These are phyloP conservation scores for Sinohyriopsis cumingii DNA, from an alignment of 2,888 invertebrate genomes.

Conservation along the genomic window DNA sequence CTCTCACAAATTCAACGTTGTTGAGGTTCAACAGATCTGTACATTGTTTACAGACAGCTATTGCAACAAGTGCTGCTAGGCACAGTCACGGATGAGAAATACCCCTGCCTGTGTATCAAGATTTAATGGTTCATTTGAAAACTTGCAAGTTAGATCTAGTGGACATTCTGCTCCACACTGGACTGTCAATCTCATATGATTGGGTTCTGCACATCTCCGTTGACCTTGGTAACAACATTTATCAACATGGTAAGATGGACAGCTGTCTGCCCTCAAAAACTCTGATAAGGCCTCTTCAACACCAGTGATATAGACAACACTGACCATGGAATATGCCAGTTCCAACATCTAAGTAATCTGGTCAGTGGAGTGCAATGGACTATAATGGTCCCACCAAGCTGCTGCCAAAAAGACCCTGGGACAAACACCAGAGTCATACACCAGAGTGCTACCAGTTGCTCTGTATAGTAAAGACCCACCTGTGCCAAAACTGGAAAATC, in stretches of 20 bases:
- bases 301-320: constrained; percentile 23
- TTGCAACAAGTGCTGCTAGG: not conserved
- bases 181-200: constrained; percentile 29
- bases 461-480: no score
- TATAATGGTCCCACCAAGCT: not conserved
- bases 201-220: constrained; percentile 19
- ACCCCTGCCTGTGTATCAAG: constrained; percentile 21
- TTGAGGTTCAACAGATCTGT: constrained; percentile 11
- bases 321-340: constrained; percentile 21
- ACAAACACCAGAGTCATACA: not conserved
- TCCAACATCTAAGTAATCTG: constrained; percentile 11
- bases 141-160: constrained; percentile 16
- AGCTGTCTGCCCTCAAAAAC: constrained; percentile 19
- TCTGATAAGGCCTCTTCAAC: constrained; percentile 18
- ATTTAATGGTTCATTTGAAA: constrained; percentile 16
- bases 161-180: constrained; percentile 17
- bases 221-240: constrained; percentile 11
- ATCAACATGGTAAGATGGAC: constrained; percentile 9
- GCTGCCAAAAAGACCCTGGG: no score
- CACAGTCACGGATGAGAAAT: constrained; percentile 11
- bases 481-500: no score
- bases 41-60: constrained; percentile 2
- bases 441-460: no score
- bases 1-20: constrained; percentile 14
- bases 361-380: constrained; percentile 5